Percentiles rank a stretch among this genome's conserved stretches.
Evolutionary conservation across 2,113 vertebrate genomes (phyloP).

Genomic region (Protobothrops flavoviridis): DNA sequence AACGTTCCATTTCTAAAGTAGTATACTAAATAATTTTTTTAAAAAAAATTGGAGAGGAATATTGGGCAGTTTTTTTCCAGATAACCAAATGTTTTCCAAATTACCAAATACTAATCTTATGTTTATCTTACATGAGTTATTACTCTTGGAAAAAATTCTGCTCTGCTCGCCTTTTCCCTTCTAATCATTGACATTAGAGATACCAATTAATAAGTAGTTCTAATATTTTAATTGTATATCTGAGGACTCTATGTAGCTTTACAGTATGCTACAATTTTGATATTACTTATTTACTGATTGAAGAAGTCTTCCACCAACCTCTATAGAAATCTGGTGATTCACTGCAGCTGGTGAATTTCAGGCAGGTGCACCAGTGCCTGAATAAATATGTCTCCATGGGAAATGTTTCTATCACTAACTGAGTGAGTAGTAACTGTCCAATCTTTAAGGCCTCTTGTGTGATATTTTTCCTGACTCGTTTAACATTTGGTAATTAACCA

Average conservation of each 20-base stretch:
- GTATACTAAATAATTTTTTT: background rate
- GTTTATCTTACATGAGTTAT: background rate
- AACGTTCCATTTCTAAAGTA: background rate
- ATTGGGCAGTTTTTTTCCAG: too few relatives aligned
- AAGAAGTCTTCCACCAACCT: background rate
- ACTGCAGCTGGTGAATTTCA: background rate
- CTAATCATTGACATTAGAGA: background rate
- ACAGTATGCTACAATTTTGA: background rate
- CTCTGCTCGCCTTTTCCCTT: background rate
- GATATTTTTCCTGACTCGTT: background rate
- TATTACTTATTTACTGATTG: background rate
- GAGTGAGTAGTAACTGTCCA: background rate
- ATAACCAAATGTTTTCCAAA: background rate
- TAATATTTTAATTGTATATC: background rate
- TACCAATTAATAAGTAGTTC: background rate
- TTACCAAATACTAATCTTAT: background rate
- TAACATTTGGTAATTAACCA: background rate
- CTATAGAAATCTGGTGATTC: background rate
- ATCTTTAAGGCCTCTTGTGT: background rate
- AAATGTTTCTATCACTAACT: background rate
- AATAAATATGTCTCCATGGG: background rate
- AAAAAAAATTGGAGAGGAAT: background rate
- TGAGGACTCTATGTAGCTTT: background rate
- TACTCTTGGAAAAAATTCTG: background rate
- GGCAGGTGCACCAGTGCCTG: background rate